phyloP scores from a whole-genome alignment of 2,797 vertebrate genomes.

The Chloroceryle amazona region DNA sequence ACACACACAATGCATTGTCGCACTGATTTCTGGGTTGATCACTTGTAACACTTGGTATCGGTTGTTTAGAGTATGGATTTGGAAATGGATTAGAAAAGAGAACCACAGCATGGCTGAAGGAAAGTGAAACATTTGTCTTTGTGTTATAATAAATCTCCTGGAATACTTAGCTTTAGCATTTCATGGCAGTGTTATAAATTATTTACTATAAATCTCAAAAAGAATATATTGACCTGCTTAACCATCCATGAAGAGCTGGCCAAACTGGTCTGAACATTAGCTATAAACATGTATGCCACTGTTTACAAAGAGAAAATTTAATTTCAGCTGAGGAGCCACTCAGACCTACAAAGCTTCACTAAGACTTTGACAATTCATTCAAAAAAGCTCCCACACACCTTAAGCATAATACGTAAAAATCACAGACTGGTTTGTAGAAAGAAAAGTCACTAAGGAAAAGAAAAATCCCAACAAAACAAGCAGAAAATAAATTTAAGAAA shows the following conservation, averaged over 20 bases:
- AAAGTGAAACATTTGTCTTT: background rate
- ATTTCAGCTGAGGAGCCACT: background rate
- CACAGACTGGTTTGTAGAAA: constrained; percentile 9
- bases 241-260: background rate
- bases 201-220: background rate
- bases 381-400: background rate
- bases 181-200: background rate
- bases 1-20: background rate
- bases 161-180: constrained; percentile 16
- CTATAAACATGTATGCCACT: background rate
- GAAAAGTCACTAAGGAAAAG: background rate
- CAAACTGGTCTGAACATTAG: background rate
- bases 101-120: background rate
- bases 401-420: constrained; percentile 15
- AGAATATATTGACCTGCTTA: background rate
- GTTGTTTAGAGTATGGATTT: background rate
- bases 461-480: background rate
- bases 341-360: background rate
- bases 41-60: background rate
- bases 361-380: background rate
- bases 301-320: background rate
- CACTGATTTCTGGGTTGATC: background rate
- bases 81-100: background rate
- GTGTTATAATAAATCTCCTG: background rate
- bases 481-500: constrained; percentile 19